Conservation (phyloP, 1,140 invertebrate genomes). For the Theocolax elegans region DNA sequence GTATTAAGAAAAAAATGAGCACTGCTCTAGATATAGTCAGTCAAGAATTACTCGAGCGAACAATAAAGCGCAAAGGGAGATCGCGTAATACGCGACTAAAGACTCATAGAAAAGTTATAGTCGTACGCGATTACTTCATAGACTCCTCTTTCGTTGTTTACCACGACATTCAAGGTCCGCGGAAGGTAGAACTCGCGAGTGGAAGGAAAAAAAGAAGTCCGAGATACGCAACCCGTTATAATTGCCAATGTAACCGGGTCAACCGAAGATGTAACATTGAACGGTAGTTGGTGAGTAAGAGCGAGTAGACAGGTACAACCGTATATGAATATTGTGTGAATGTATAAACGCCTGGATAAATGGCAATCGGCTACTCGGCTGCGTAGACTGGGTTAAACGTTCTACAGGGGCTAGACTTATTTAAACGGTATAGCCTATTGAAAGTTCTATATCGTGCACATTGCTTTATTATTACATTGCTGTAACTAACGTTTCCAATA, state of each 20-base stretch:
- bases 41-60: background rate
- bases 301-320: background rate
- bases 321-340: background rate
- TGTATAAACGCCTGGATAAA: background rate
- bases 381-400: background rate
- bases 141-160: background rate
- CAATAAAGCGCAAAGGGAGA: no score
- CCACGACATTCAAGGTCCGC: constrained; percentile 11
- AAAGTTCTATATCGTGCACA: no score
- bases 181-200: background rate
- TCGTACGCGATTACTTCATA: background rate
- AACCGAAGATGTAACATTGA: background rate
- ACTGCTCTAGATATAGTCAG: constrained; percentile 17
- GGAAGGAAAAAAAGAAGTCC: constrained; percentile 1
- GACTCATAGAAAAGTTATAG: constrained; percentile 4
- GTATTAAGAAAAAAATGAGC: background rate
- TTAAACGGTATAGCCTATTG: no score
- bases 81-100: no score
- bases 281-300: background rate
- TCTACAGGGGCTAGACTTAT: background rate
- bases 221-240: background rate
- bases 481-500: no score
- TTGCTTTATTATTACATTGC: no score
- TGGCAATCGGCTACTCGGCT: background rate
- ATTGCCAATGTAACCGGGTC: constrained; percentile 26